A percentile compares a stretch with the other conserved stretches of the same genome.
Evolutionary conservation across 2,113 vertebrate genomes (phyloP).

Genomic region (Cyanocitta stelleri): DNA sequence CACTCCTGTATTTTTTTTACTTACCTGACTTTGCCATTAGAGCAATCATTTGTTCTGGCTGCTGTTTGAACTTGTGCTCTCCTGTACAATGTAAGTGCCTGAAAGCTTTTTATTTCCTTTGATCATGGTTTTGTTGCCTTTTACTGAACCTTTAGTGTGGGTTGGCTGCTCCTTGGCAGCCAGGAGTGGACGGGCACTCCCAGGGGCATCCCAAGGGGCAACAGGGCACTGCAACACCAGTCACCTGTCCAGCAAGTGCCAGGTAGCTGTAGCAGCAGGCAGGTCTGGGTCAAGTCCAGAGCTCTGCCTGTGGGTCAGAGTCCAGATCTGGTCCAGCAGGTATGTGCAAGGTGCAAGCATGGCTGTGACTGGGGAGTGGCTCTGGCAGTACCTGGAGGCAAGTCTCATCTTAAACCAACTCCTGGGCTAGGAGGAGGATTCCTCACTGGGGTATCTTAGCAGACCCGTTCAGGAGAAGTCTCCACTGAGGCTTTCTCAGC

Average conservation of each 20-base stretch:
- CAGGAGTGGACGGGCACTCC: fast-evolving
- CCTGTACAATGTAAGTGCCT: not conserved
- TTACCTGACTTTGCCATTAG: not conserved
- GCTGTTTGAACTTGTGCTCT: not conserved
- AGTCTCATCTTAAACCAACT: not conserved
- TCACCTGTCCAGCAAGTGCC: fast-evolving
- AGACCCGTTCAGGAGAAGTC: not conserved
- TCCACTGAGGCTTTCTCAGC: not conserved
- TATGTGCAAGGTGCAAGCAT: fast-evolving
- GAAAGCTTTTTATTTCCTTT: not conserved
- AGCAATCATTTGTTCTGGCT: not conserved
- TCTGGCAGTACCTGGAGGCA: fast-evolving
- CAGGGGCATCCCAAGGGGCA: not conserved
- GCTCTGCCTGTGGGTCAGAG: not conserved
- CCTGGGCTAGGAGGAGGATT: not conserved
- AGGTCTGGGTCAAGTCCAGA: not conserved
- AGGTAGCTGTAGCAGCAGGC: not conserved
- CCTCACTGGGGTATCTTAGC: fast-evolving
- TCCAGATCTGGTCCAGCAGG: no score
- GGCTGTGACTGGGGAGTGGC: fast-evolving
- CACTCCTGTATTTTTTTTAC: not conserved
- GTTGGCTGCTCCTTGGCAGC: not conserved
- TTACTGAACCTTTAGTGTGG: not conserved
- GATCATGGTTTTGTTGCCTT: not conserved
- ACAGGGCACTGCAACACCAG: not conserved